Conservation (phyloP, 2,113 vertebrate genomes). For the Macaca fascicularis region DNA sequence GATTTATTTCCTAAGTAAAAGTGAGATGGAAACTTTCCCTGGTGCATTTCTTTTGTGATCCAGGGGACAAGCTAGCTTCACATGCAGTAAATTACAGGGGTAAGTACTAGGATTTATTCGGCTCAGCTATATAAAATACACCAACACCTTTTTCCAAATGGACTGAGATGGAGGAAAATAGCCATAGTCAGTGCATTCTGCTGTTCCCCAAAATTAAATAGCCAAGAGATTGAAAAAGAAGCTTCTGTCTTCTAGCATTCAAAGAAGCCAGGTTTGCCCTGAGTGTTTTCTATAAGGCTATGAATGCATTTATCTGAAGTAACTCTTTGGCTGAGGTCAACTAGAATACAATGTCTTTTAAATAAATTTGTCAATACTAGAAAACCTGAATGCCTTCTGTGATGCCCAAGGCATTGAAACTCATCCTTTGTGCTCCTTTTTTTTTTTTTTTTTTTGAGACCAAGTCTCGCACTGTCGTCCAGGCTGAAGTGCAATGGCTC, state of each 20-base stretch:
- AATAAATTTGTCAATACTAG: constrained; percentile 29
- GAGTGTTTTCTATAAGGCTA: neutral
- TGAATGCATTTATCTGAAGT: constrained; percentile 17
- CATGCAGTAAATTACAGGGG: constrained; percentile 53
- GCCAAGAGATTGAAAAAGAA: constrained; percentile 29
- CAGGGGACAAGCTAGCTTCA: neutral
- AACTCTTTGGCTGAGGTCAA: neutral
- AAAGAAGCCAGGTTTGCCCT: neutral
- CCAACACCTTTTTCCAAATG: constrained; percentile 17
- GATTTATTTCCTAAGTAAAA: constrained; percentile 63
- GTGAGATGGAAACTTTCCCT: constrained; percentile 15
- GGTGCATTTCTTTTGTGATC: constrained; percentile 48
- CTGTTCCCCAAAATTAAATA: constrained; percentile 44
- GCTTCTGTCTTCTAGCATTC: constrained; percentile 26
- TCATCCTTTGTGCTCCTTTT: neutral
- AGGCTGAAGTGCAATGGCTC: no score
- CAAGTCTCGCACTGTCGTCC: rapidly evolving
- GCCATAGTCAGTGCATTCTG: constrained; percentile 18
- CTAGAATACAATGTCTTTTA: constrained; percentile 22
- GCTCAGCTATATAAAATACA: constrained; percentile 41
- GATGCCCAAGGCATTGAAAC: neutral
- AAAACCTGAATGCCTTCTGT: constrained; percentile 8
- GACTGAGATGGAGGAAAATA: constrained; percentile 34
- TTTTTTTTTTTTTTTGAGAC: no score
- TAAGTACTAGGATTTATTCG: constrained; percentile 45